Base-by-base conservation (phyloP, 92 coral and sea anemone species). In the Epizoanthus ramosus region DNA sequence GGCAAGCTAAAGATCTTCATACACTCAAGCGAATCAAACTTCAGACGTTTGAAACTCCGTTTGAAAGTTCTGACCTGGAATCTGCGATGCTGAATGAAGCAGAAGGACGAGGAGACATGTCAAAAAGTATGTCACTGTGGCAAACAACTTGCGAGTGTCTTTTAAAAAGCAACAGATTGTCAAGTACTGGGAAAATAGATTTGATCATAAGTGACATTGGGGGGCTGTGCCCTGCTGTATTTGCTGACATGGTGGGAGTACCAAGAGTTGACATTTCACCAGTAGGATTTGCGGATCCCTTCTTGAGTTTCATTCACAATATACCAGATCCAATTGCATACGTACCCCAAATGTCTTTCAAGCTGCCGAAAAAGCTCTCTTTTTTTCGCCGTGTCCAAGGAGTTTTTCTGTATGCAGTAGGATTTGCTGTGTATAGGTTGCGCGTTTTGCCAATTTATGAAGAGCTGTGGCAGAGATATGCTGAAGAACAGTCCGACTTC, bases 201-300 rank as follows among this genome's bases (percentile, higher is more conserved):
- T 79, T 94, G 63, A 80, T 94, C 35, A 63, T 94, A 50, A 90
- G 98, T 53, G 98, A 94, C 68, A 88, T 88, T 45, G 88, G 92
- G 24, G 74, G 81, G 5, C 35, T 92, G 10, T 94, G 98, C 65
- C 91, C 97, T 39, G 80, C 90, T 12, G 87, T 94, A 8, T 65
- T 94, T 33, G 94, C 96, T 21, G 98, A 94, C 64, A 33, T 83
- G 69, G 68, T 94, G 31, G 71, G 88, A 65, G 90, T 89, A 19
- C 89, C 83, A 54, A 87, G 98, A 14, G 93, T 94, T 45, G 98
- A 94, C 64, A 72, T 94, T 33, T 71, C 90, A 53, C 94, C 96
- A 5, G 73, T 70, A 14, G 98, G 98, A 47, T 92, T 94, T 85
- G 67, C 67, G 10, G 94, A 93, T 25, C 91, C 92, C 14, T 86